Percentiles rank a stretch among this genome's conserved stretches.
Evolutionary conservation across 1,140 invertebrate genomes (phyloP).

Genomic region (Neodiprion virginianus): DNA sequence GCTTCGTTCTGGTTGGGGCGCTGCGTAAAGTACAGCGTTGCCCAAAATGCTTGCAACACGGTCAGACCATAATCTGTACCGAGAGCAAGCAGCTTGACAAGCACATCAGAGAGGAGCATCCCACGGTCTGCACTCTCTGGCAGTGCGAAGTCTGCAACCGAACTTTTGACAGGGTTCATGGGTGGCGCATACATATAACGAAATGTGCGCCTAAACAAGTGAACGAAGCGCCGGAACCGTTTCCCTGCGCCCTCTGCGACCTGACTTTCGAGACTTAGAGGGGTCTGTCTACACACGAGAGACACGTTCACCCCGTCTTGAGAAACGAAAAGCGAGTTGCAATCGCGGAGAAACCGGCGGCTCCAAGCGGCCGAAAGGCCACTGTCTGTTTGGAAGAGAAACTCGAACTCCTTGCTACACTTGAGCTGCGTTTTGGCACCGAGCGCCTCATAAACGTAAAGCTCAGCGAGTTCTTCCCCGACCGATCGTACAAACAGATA

Average conservation of each 20-base stretch:
- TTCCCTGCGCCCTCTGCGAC: background rate
- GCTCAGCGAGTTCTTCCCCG: background rate
- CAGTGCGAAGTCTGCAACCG: background rate
- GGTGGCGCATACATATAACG: background rate
- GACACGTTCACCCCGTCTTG: slow-evolving; percentile 19
- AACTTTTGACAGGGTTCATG: background rate
- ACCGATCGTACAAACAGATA: background rate
- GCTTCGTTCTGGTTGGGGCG: too few species aligned
- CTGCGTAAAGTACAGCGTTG: too few species aligned
- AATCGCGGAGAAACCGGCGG: too few species aligned
- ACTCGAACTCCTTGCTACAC: background rate
- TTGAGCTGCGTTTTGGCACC: background rate
- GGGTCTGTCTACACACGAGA: slow-evolving; percentile 21
- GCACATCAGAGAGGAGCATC: background rate
- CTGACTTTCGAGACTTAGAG: slow-evolving; percentile 1
- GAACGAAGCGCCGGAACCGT: background rate
- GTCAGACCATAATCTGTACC: too few species aligned
- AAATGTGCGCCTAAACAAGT: background rate
- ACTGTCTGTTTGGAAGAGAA: background rate
- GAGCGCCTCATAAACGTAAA: background rate
- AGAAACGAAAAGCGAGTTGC: slow-evolving; percentile 3
- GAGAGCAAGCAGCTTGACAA: background rate
- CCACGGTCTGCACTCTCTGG: background rate
- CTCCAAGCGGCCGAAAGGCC: background rate
- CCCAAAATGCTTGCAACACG: too few species aligned